Evolutionary conservation across 2,888 invertebrate genomes (phyloP).

Genomic region (Nephrotoma appendiculata): DNA sequence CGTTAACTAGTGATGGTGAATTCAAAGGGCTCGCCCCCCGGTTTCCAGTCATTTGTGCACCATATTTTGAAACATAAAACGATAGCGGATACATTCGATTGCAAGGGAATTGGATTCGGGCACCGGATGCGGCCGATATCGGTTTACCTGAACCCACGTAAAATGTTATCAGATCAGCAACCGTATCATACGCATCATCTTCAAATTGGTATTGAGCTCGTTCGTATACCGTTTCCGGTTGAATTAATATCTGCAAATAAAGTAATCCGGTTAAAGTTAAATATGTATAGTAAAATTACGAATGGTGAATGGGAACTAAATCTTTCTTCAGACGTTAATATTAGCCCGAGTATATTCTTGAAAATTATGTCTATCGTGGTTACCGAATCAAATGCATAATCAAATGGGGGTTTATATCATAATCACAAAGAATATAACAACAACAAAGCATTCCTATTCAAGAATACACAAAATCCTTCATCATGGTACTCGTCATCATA

Average conservation of each 20-base stretch:
- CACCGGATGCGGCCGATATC: constrained; percentile 78
- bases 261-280: constrained; percentile 2
- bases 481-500: background rate
- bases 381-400: background rate
- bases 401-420: background rate
- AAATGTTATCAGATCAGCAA: constrained; percentile 83
- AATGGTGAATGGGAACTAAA: background rate
- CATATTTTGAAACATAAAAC: constrained; percentile 50
- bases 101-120: constrained; percentile 71
- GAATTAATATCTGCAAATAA: constrained; percentile 53
- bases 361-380: background rate
- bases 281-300: background rate
- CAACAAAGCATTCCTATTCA: background rate
- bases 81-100: constrained; percentile 67
- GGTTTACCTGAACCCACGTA: constrained; percentile 85
- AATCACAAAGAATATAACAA: background rate
- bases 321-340: background rate
- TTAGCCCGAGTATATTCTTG: background rate
- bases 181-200: constrained; percentile 84
- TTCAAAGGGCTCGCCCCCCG: constrained; percentile 30
- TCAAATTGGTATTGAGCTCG: constrained; percentile 87
- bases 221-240: constrained; percentile 85
- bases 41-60: constrained; percentile 34
- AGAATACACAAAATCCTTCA: background rate
- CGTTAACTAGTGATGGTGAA: constrained; percentile 32